Percentiles rank a stretch among this genome's conserved stretches.
Evolutionary conservation across 2,888 invertebrate genomes (phyloP).

Genomic region (Nipponacmea schrenckii): DNA sequence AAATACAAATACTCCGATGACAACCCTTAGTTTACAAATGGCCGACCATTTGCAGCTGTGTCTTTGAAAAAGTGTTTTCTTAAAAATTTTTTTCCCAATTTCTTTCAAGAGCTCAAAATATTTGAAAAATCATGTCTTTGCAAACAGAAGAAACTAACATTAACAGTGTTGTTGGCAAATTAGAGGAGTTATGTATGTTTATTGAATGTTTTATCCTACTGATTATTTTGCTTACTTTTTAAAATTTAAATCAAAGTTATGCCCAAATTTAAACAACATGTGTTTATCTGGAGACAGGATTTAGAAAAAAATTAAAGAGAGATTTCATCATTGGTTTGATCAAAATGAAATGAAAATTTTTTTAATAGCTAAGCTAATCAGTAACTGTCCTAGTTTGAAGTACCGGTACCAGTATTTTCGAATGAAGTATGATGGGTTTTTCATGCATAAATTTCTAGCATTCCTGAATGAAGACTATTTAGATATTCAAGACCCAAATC

Average conservation of each 20-base stretch:
- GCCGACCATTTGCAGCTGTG: background rate
- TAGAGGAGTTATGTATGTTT: conserved; percentile 49
- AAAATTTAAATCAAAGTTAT: conserved; percentile 6
- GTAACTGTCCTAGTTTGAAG: too few species aligned
- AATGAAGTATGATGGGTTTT: too few species aligned
- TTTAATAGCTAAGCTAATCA: too few species aligned
- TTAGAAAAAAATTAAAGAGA: too few species aligned
- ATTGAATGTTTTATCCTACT: too few species aligned
- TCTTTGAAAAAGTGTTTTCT: background rate
- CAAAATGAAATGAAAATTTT: too few species aligned
- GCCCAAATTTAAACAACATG: background rate
- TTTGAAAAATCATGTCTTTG: conserved; percentile 32
- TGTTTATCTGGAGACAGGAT: background rate
- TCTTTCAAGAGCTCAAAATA: background rate
- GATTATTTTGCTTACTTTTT: too few species aligned
- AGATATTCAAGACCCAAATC: too few species aligned
- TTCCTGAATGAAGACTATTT: too few species aligned
- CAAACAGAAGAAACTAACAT: conserved; percentile 46
- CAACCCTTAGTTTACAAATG: conserved; percentile 19
- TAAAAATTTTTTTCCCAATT: conserved; percentile 1
- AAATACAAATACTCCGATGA: conserved; percentile 1
- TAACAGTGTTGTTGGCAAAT: conserved; percentile 48
- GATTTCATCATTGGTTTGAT: too few species aligned
- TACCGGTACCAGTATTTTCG: too few species aligned
- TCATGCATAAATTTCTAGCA: too few species aligned